A percentile compares a stretch with the other conserved stretches of the same genome.
phyloP scores from a whole-genome alignment of 2,888 invertebrate species.

The Eumerus sabulonum region DNA sequence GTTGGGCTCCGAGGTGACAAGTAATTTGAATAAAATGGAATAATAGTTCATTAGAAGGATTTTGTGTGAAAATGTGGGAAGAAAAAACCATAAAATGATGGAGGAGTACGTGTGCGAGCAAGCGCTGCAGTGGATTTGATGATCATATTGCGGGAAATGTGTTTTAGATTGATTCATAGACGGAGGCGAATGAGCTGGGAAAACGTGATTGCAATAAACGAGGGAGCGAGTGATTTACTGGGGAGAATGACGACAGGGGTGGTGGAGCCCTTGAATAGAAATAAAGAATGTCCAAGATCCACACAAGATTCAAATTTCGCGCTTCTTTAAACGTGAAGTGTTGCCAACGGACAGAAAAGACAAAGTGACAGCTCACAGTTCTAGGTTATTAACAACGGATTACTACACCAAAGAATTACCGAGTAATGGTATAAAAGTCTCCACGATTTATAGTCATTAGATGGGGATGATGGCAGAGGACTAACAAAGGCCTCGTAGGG shows the following conservation, averaged over 20 bases:
- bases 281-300: too few relatives aligned
- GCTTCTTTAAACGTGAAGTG: too few relatives aligned
- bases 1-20: slow-evolving; percentile 50
- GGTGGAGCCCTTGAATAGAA: too few relatives aligned
- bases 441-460: too few relatives aligned
- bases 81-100: slow-evolving; percentile 2
- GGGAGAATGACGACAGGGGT: neutral
- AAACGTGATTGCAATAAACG: slow-evolving; percentile 38
- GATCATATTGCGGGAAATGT: neutral
- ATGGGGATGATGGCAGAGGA: too few relatives aligned
- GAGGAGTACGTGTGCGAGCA: slow-evolving; percentile 1
- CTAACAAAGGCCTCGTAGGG: too few relatives aligned
- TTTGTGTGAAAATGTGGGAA: slow-evolving; percentile 22
- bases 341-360: too few relatives aligned
- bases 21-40: slow-evolving; percentile 51
- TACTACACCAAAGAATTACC: too few relatives aligned
- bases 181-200: slow-evolving; percentile 29
- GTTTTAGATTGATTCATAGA: slow-evolving; percentile 44
- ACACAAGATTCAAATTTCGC: too few relatives aligned
- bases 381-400: too few relatives aligned
- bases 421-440: too few relatives aligned
- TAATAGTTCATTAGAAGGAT: slow-evolving; percentile 52
- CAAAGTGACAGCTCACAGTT: too few relatives aligned
- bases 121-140: slow-evolving; percentile 16
- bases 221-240: neutral